phyloP scores from a whole-genome alignment of 2,113 vertebrate genomes.

The Lanius collurio region DNA sequence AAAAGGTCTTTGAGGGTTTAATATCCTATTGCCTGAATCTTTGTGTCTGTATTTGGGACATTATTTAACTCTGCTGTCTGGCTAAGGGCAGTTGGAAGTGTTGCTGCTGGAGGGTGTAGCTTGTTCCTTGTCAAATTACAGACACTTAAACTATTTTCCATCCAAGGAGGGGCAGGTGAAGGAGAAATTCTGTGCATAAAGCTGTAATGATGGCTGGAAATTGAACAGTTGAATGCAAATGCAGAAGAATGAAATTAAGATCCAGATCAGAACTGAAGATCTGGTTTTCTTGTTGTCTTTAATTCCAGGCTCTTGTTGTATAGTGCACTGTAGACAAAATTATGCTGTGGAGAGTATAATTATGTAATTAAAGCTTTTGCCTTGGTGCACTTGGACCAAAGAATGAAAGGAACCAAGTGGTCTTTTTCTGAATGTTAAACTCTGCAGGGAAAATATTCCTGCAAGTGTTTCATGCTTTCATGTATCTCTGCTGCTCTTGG shows the following conservation, averaged over 20 bases:
- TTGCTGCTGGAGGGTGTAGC: neutral
- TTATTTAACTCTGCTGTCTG: neutral
- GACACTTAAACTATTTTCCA: neutral
- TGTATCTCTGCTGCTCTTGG: neutral
- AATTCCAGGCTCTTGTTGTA: neutral
- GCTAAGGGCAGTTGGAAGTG: neutral
- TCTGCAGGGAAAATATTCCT: neutral
- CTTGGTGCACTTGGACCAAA: neutral
- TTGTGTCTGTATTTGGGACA: neutral
- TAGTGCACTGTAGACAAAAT: constrained; percentile 7
- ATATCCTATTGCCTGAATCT: neutral
- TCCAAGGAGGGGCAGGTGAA: neutral
- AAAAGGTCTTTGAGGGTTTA: neutral
- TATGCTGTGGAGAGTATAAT: neutral
- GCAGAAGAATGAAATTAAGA: constrained; percentile 6
- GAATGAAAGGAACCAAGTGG: neutral
- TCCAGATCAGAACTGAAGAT: constrained; percentile 34
- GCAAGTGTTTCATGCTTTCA: neutral
- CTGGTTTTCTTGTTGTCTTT: constrained; percentile 25
- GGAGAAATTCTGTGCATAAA: neutral
- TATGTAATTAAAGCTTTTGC: constrained; percentile 39
- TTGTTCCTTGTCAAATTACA: neutral
- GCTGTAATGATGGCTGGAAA: neutral
- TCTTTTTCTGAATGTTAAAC: neutral
- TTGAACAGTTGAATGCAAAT: constrained; percentile 28